These are phyloP conservation scores for Hafferia zeledoni DNA, from an alignment of 2,797 vertebrate genomes.

Conservation along the genomic window DNA sequence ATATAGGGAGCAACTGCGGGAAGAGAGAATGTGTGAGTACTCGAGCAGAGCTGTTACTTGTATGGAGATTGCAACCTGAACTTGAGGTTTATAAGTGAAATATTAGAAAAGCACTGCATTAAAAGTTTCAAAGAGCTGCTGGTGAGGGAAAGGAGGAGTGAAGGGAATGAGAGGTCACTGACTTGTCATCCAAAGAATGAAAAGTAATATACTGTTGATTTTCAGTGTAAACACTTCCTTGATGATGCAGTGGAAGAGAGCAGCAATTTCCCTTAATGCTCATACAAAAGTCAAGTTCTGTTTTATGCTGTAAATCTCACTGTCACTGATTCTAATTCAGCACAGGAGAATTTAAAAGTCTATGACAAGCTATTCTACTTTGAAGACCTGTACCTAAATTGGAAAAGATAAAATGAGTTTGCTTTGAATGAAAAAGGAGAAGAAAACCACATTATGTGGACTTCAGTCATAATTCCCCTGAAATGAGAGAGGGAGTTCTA, in stretches of 20 bases:
- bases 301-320: neutral
- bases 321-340: neutral
- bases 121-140: neutral
- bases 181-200: neutral
- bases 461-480: neutral
- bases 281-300: neutral
- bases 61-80: neutral
- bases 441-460: neutral
- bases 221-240: neutral
- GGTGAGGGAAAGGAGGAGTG: neutral
- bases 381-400: neutral
- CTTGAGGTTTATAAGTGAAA: neutral
- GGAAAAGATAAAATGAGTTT: neutral
- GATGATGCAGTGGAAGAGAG: neutral
- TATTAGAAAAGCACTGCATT: neutral
- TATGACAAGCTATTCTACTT: neutral
- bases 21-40: neutral
- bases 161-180: neutral
- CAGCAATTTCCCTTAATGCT: neutral
- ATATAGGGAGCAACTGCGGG: neutral
- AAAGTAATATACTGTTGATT: neutral
- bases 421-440: neutral
- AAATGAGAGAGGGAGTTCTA: neutral
- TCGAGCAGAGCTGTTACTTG: neutral
- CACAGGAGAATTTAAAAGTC: neutral